Evolutionary conservation across 2,113 vertebrate genomes (phyloP).

Genomic region (Ptilonorhynchus violaceus): DNA sequence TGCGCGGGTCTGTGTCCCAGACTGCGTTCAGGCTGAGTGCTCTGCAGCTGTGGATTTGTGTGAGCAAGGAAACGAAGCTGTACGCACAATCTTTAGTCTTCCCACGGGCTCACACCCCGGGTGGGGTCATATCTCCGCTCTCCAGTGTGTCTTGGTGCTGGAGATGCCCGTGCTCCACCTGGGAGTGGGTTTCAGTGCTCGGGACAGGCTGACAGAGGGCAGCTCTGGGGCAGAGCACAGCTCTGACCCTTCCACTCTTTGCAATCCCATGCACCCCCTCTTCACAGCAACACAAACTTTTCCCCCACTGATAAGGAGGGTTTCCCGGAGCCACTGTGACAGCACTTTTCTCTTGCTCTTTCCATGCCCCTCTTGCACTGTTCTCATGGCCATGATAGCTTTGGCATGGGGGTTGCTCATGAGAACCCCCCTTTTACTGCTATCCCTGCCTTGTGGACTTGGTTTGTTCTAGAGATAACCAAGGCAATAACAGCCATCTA

Average conservation of each 20-base stretch:
- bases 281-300: neutral
- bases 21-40: neutral
- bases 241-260: neutral
- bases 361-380: neutral
- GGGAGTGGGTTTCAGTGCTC: neutral
- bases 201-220: neutral
- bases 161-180: fast-evolving
- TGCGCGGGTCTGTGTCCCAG: neutral
- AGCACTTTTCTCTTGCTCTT: neutral
- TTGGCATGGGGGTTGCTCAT: neutral
- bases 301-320: neutral
- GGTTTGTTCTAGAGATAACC: neutral
- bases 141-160: neutral
- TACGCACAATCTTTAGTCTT: neutral
- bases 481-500: neutral
- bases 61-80: neutral
- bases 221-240: neutral
- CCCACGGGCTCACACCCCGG: fast-evolving
- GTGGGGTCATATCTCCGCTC: neutral
- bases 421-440: neutral
- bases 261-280: too few relatives aligned
- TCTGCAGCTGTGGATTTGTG: neutral
- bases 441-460: too few relatives aligned
- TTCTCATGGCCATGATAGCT: neutral
- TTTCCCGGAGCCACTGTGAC: neutral